Conservation (phyloP, 2,888 invertebrate species). For the Amitus sp. region DNA sequence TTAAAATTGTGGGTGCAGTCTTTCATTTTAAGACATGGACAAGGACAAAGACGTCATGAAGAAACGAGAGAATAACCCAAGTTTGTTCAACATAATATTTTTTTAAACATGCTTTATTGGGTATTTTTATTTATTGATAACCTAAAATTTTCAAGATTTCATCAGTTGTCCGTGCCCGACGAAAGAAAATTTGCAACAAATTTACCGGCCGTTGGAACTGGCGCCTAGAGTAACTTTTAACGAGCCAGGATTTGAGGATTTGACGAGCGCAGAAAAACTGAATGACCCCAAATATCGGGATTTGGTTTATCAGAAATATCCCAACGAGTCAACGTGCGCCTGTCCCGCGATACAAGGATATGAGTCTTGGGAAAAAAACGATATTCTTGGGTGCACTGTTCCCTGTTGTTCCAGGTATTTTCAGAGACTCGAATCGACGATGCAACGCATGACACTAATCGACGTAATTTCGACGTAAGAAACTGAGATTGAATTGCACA, state of each 20-base stretch:
- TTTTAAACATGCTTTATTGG: too few species aligned
- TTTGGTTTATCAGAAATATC: slow-evolving; percentile 49
- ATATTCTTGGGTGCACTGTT: too few species aligned
- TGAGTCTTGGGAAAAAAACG: background rate
- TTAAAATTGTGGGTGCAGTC: too few species aligned
- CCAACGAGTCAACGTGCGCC: slow-evolving; percentile 50
- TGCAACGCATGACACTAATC: too few species aligned
- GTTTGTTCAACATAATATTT: too few species aligned
- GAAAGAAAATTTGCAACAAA: background rate
- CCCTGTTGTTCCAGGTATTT: too few species aligned
- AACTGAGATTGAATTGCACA: background rate
- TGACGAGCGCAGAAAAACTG: slow-evolving; percentile 55
- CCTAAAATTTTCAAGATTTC: background rate
- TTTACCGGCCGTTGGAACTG: slow-evolving; percentile 24
- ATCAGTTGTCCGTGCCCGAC: background rate
- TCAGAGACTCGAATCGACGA: too few species aligned
- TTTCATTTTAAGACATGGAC: too few species aligned
- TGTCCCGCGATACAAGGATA: slow-evolving; percentile 32
- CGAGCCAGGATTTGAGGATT: slow-evolving; percentile 46
- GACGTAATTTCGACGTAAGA: too few species aligned
- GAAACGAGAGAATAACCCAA: too few species aligned
- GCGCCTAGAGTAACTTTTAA: slow-evolving; percentile 43
- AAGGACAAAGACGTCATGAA: too few species aligned
- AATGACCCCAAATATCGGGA: slow-evolving; percentile 51
- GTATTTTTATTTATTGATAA: too few species aligned